A percentile compares a stretch with the other conserved stretches of the same genome.
phyloP scores from a whole-genome alignment of 1,140 invertebrate genomes.

The Batillaria attramentaria region DNA sequence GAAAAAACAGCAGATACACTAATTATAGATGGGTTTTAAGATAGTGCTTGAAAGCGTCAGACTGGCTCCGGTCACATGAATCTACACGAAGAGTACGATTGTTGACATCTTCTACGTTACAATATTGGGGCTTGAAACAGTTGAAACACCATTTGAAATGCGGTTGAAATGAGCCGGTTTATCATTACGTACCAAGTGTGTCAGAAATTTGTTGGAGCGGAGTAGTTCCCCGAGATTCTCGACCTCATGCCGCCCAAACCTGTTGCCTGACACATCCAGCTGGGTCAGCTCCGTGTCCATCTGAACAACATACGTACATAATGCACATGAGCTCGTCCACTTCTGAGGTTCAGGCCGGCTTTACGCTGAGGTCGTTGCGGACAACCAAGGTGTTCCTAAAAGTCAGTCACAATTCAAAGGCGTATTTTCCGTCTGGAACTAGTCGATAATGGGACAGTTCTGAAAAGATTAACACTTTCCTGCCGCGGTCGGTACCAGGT shows the following conservation, averaged over 20 bases:
- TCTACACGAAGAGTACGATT: neutral
- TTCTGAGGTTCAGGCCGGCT: no score
- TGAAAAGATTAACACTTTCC: no score
- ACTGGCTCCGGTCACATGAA: neutral
- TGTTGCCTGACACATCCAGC: slow-evolving; percentile 18
- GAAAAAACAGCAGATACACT: no score
- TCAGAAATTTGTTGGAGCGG: slow-evolving; percentile 7
- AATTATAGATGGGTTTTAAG: no score
- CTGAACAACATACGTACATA: no score
- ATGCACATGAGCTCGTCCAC: no score
- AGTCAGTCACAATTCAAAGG: no score
- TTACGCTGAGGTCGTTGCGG: no score
- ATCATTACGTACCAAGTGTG: slow-evolving; percentile 1
- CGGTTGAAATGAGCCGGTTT: neutral
- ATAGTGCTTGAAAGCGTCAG: neutral
- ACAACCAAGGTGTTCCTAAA: no score
- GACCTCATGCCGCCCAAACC: neutral
- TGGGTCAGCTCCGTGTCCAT: slow-evolving; percentile 24
- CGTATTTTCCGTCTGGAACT: no score
- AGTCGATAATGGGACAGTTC: no score
- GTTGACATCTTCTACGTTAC: neutral
- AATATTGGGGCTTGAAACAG: neutral
- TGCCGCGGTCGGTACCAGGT: no score
- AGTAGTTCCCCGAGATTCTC: slow-evolving; percentile 1
- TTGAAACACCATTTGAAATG: neutral